phyloP scores from a whole-genome alignment of 2,888 invertebrate species.

The Chironomus tentans region DNA sequence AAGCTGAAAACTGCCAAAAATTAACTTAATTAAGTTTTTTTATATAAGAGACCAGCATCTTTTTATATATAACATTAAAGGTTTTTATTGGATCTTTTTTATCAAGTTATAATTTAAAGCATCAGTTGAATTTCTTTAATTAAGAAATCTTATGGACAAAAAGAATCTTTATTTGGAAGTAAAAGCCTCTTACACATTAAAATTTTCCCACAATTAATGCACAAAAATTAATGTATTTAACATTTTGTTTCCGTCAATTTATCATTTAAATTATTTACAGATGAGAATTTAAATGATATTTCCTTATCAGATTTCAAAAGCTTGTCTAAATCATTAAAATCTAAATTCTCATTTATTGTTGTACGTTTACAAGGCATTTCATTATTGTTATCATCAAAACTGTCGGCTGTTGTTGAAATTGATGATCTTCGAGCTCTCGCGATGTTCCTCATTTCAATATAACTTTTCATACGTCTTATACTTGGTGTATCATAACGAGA shows the following conservation, averaged over 20 bases:
- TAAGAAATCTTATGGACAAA: not conserved
- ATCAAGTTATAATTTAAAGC: not conserved
- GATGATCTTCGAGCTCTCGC: not conserved
- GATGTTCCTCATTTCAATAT: slow-evolving; percentile 20
- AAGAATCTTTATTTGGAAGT: not conserved
- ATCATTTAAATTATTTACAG: slow-evolving; percentile 40
- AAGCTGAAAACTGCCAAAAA: not conserved
- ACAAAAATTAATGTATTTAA: slow-evolving; percentile 1
- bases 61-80: not conserved
- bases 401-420: slow-evolving; percentile 5
- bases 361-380: slow-evolving; percentile 39
- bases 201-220: not conserved
- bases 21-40: not conserved
- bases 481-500: slow-evolving; percentile 23
- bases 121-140: not conserved
- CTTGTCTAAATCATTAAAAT: slow-evolving; percentile 40
- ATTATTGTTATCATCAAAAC: slow-evolving; percentile 31
- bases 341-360: slow-evolving; percentile 38
- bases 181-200: not conserved
- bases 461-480: slow-evolving; percentile 8
- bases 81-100: not conserved
- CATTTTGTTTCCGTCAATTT: slow-evolving; percentile 30
- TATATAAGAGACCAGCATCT: not conserved
- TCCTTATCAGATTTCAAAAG: slow-evolving; percentile 36
- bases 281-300: slow-evolving; percentile 41